Evolutionary conservation across 2,888 invertebrate species (phyloP).

Genomic region (Lordiphosa fenestrarum): DNA sequence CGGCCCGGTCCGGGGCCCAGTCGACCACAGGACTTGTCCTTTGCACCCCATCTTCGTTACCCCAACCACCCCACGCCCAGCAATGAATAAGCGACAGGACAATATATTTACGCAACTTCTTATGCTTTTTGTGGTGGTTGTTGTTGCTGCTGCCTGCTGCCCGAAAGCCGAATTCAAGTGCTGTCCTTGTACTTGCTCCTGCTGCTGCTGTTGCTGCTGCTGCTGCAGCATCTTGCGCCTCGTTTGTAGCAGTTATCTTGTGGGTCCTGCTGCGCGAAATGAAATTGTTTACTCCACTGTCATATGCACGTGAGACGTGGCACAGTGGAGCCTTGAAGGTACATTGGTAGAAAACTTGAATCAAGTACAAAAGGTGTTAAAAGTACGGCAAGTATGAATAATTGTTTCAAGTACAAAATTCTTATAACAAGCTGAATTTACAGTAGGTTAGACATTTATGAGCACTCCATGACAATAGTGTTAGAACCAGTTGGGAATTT

Average conservation of each 20-base stretch:
- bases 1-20: conserved; percentile 29
- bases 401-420: too few species aligned
- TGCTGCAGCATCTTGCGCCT: conserved; percentile 68
- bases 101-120: conserved; percentile 75
- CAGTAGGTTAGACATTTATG: too few species aligned
- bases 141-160: conserved; percentile 31
- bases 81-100: conserved; percentile 57
- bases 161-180: conserved; percentile 58
- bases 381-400: too few species aligned
- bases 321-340: too few species aligned
- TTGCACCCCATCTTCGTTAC: conserved; percentile 18
- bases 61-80: conserved; percentile 11
- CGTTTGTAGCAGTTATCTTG: conserved; percentile 71
- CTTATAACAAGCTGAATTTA: too few species aligned
- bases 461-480: too few species aligned
- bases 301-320: conserved; percentile 66
- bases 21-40: conserved; percentile 24
- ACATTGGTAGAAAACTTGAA: too few species aligned
- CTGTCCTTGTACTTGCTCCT: conserved; percentile 51
- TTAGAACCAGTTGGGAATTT: too few species aligned
- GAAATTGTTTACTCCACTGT: conserved; percentile 75
- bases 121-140: conserved; percentile 57
- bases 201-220: conserved; percentile 30
- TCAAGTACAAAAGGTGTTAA: too few species aligned
- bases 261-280: conserved; percentile 67